Base-by-base conservation (phyloP, 2,797 vertebrate species). In the Forpus xanthops region DNA sequence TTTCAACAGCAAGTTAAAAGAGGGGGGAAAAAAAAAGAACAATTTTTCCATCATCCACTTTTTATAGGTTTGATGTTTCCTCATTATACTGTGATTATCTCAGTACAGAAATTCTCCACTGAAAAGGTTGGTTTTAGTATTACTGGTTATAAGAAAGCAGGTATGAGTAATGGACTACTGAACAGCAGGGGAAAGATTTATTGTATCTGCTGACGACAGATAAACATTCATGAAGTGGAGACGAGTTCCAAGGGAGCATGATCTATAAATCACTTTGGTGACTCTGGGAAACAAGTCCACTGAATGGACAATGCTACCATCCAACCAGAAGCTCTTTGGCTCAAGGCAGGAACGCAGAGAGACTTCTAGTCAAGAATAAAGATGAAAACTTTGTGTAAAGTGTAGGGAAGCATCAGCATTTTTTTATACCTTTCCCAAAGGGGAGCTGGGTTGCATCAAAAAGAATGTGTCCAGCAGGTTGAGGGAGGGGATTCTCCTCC, bases 81-180 rank as follows among this genome's bases (percentile, higher is more conserved):
- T 85, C 39, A 61, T 88, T 88, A 56, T 60, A 45, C 47, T 92
- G 24, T 49, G 33, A 83, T 87, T 95, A 87, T 39, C 33, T 42
- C 5, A 11, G 18, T 49, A 61, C 5, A 82, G 44, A 85, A 82
- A 76, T 50, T 65, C n/a, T 55, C 61, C 39, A 53, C 55, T 64
- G n/a, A 86, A 91, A 94, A 79, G 13, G 30, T 30, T 89, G 44
- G 25, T 66, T 94, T 92, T 78, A 78, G n/a, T 74, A 73, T 62
- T 76, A 64, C 16, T 49, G 52, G 31, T 42, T 60, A 70, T 47
- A 87, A 87, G 58, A 75, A 89, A 75, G 45, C 9, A 3, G 27
- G 9, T 60, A 66, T 44, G 84, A 81, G 89, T 96, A 86, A 86
- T 16, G 39, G 28, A 33, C 84, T 52, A 19, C 50, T 80, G 53